phyloP scores from a whole-genome alignment of 2,113 vertebrate genomes.

The Chroicocephalus ridibundus region DNA sequence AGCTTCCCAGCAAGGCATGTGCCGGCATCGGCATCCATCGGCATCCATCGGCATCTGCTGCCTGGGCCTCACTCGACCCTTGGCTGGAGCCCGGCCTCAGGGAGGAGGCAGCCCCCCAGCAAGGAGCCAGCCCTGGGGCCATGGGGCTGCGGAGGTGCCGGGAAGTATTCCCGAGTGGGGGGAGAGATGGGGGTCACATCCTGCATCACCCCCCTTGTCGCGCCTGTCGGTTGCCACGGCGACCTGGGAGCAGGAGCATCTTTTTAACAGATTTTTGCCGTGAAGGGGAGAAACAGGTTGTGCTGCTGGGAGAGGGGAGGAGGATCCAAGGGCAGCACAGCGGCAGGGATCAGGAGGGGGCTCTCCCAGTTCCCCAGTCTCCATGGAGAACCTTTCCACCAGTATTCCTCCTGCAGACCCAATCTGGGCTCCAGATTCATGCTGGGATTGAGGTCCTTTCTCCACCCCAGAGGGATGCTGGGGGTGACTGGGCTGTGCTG shows the following conservation, averaged over 20 bases:
- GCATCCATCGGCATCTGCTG: background rate
- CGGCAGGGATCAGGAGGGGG: background rate
- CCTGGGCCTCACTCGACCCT: background rate
- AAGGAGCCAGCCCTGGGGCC: background rate
- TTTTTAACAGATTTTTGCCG: background rate
- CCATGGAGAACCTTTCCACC: background rate
- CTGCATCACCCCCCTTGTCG: background rate
- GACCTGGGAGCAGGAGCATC: background rate
- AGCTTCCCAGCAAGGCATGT: background rate
- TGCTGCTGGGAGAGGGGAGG: background rate
- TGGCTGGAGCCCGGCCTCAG: background rate
- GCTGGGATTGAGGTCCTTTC: background rate
- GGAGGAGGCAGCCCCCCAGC: background rate
- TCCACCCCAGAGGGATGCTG: background rate
- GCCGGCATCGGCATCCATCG: rapidly evolving
- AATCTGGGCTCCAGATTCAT: background rate
- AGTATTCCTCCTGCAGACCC: background rate
- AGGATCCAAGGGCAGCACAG: background rate
- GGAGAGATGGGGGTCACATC: background rate
- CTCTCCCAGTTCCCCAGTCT: background rate
- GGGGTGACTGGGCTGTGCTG: background rate
- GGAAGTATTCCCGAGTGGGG: background rate
- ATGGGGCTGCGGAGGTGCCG: rapidly evolving
- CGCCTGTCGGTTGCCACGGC: background rate
- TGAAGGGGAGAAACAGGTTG: background rate